Percentiles rank a stretch among this genome's conserved stretches.
Conservation (phyloP, 2,113 vertebrate species). For the Puntigrus tetrazona region DNA sequence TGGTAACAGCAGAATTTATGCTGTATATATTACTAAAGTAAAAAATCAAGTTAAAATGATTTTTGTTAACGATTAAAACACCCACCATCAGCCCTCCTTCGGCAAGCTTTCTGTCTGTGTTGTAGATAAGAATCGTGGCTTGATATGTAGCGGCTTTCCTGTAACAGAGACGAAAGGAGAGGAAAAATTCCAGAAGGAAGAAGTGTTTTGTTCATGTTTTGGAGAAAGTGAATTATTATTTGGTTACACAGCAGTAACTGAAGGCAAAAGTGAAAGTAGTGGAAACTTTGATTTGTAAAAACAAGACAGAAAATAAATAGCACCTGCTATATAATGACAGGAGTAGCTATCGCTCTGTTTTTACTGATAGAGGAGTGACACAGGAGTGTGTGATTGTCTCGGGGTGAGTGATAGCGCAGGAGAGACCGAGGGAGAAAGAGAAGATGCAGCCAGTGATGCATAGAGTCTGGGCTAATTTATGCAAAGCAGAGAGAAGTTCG, state of each 20-base stretch:
- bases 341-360: conserved; percentile 23
- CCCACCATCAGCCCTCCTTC: conserved; percentile 31
- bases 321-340: conserved; percentile 27
- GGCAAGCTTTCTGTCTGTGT: not conserved
- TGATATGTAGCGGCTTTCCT: conserved; percentile 78
- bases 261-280: not conserved
- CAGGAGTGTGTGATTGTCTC: conserved; percentile 14
- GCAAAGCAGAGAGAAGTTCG: conserved; percentile 31
- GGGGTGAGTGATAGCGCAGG: conserved; percentile 24
- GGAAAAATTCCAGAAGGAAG: conserved; percentile 25
- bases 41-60: not conserved
- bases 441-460: conserved; percentile 29
- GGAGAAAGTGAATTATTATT: not conserved
- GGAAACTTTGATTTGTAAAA: conserved; percentile 30
- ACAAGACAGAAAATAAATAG: conserved; percentile 20
- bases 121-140: conserved; percentile 68
- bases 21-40: conserved; percentile 7
- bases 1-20: not conserved
- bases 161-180: conserved; percentile 28
- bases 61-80: not conserved
- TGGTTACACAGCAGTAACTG: not conserved
- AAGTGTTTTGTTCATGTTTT: not conserved
- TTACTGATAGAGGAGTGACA: conserved; percentile 22
- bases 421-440: not conserved
- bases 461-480: conserved; percentile 24